Base-by-base conservation (phyloP, 2,797 vertebrate species). In the Characodon lateralis region DNA sequence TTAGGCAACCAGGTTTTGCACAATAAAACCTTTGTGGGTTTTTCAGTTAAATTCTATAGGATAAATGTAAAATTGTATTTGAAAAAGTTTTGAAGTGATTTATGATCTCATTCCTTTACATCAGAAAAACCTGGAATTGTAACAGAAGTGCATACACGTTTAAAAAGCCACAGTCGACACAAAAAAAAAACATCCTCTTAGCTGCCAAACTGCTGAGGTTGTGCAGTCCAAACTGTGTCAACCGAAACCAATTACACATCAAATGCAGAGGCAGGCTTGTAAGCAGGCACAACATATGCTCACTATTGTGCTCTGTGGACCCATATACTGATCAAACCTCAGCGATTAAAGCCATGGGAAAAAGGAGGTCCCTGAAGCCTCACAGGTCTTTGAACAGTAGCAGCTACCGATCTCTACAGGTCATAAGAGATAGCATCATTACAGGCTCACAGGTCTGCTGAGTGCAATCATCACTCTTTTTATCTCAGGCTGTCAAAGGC, bases 381-480 rank as follows among this genome's bases (percentile, higher is more conserved):
- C 58, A 68, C 61, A 28, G n/a, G 48, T 8, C 63, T 76, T 65
- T 55, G 20, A 28, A 71, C 59, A n/a, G 72, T 5, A 48, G 43
- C 18, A 74, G 76, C 13, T 69, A 71, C 18, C 31, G n/a, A 72
- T 78, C 43, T 77, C 58, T 22, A 48, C 13, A 68, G 78, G 71
- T 76, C 66, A 46, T 55, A 70, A 72, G 59, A 79, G 74, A 77
- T 51, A 53, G 35, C 13, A 3, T n/a, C 39, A 71, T 41, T 31
- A 71, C 28, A 46, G 58, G 35, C 20, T 72, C 75, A 28, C 56
- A 43, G 73, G 16, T 74, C 63, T 53, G 61, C 74, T 26, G 65
- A 77, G 74, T 28, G 59, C 50, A 58, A 53, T 76, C 79, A 50
- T 82, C 79, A 63, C 74, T 71, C 76, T 82, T n/a, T 35, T 73